phyloP scores from a whole-genome alignment of 2,888 invertebrate species.

The Drosophila vallismaia region DNA sequence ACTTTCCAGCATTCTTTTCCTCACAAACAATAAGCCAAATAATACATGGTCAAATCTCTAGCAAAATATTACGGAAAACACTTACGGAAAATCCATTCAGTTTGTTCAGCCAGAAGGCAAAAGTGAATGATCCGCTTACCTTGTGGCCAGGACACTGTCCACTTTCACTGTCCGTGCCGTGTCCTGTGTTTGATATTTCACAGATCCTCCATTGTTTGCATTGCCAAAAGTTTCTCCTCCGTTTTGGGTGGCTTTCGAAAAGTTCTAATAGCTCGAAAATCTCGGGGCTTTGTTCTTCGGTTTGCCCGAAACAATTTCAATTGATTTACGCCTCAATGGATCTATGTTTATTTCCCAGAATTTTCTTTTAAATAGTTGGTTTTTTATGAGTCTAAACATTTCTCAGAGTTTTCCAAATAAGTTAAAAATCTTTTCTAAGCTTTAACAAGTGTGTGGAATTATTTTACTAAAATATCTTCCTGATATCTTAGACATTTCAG shows the following conservation, averaged over 20 bases:
- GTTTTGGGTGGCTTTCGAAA: background rate
- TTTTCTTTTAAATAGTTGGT: background rate
- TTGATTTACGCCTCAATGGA: slow-evolving; percentile 2
- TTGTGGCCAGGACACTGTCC: slow-evolving; percentile 13
- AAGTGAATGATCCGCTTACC: slow-evolving; percentile 58
- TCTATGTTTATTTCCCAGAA: background rate
- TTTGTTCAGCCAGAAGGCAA: slow-evolving; percentile 31
- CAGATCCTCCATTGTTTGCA: slow-evolving; percentile 12
- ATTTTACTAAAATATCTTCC: too few species aligned
- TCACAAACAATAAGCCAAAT: slow-evolving; percentile 21
- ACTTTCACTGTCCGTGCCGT: slow-evolving; percentile 6
- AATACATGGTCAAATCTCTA: slow-evolving; percentile 21
- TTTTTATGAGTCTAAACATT: background rate
- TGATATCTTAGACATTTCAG: too few species aligned
- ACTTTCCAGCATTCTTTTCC: slow-evolving; percentile 62
- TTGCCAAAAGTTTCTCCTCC: background rate
- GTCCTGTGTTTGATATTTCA: slow-evolving; percentile 16
- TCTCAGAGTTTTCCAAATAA: background rate
- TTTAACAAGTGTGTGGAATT: too few species aligned
- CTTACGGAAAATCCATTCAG: slow-evolving; percentile 42
- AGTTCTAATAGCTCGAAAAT: background rate
- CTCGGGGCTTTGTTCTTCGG: background rate
- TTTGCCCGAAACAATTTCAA: background rate
- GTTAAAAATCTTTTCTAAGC: too few species aligned
- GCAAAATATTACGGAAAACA: slow-evolving; percentile 38